A percentile compares a stretch with the other conserved stretches of the same genome.
Evolutionary conservation across 2,113 vertebrate species (phyloP).

Genomic region (Lycocorax pyrrhopterus): DNA sequence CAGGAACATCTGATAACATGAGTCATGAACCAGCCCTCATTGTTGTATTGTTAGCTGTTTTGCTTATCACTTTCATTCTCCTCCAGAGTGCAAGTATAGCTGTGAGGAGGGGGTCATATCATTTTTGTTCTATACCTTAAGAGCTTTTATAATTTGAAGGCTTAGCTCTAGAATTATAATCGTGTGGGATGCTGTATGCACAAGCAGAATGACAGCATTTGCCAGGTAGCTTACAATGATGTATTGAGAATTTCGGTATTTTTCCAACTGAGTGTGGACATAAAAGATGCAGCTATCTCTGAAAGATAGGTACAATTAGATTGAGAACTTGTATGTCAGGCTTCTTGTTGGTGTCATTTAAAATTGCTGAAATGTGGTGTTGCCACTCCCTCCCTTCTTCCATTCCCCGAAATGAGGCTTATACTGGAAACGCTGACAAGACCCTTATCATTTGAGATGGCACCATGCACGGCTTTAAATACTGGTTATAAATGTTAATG

Average conservation of each 20-base stretch:
- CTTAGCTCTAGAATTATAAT: not conserved
- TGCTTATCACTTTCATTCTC: slow-evolving; percentile 9
- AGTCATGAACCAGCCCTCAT: not conserved
- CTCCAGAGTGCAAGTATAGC: not conserved
- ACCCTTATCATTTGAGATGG: slow-evolving; percentile 26
- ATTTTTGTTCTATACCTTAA: not conserved
- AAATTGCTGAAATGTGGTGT: not conserved
- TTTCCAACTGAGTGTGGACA: not conserved
- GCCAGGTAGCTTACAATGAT: not conserved
- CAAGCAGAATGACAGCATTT: not conserved
- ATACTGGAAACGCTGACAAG: slow-evolving; percentile 7
- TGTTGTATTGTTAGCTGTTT: not conserved
- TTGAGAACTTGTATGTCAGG: not conserved
- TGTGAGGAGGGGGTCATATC: not conserved
- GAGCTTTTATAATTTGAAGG: not conserved
- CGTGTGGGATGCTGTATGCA: not conserved
- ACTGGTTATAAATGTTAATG: slow-evolving; percentile 55
- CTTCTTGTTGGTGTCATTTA: not conserved
- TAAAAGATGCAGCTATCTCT: not conserved
- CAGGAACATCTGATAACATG: not conserved
- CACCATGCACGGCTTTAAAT: slow-evolving; percentile 37
- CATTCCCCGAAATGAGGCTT: not conserved
- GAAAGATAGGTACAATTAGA: not conserved
- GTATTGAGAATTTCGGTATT: not conserved
- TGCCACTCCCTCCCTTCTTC: not conserved